Evolutionary conservation across 2,113 vertebrate species (phyloP), one percentile per base, ranked within the genome.

Genomic region (Xenopus laevis): DNA sequence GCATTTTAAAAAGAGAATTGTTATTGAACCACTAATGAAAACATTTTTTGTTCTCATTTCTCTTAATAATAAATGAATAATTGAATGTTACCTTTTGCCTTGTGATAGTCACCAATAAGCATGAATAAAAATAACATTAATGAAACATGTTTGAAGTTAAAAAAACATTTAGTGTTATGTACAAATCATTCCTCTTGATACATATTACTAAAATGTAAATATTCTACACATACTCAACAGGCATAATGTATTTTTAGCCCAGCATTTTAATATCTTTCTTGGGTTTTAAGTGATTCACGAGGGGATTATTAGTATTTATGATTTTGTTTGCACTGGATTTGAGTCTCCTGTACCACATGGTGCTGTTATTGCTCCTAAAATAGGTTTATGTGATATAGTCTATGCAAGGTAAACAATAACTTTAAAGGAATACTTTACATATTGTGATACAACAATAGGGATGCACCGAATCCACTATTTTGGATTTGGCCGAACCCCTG

Each of bases 31-130:
- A 70, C 67, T 76, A 76, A 76, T 76, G 73, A 81, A 79, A 78
- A 77, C 80, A 80, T 83, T 74, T 65, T 85, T 79, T 82, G 76
- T 83, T 83, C 74, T 77, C 74, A 40, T 77, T 77, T 70, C 65
- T 63, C 47, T 77, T 64, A 70, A 70, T 70, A 64, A 77, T 60
- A 70, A 77, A 70, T 70, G 46, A 20, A 62, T 10, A 68, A 68
- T 79, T 75, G 45, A 79, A 55, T 71, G 13, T 65, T 80, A 68
- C 12, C 78, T 53, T 71, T 75, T 69, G 74, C 59, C 8, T 59
- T 64, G 66, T 70, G 73, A 69, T 77, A 70, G 58, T 68, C 68
- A 63, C 40, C 66, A 73, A 66, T 70, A 64, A 47, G 62, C 33
- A 27, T 10, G 18, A 44, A 62, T 75, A 13, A 46, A 58, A 20